Evolutionary conservation across 2,888 invertebrate species (phyloP), one percentile per base, ranked within the genome.

Genomic region (Eupelmus urozonus): DNA sequence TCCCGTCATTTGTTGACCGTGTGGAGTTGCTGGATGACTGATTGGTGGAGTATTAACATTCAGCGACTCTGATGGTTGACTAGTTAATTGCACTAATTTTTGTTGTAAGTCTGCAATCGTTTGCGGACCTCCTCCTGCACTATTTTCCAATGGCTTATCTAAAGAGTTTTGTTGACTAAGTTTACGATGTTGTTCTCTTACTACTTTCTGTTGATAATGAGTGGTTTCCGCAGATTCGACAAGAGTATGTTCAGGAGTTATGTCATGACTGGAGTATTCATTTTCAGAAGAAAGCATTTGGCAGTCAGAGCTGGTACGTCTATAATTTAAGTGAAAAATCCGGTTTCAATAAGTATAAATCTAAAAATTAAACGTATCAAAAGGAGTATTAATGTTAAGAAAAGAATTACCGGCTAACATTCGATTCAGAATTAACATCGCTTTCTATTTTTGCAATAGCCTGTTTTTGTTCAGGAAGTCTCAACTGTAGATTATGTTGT

Each of bases 21-120:
- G 94, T 5, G 94, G 94, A 42, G 94, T 93, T 82, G 93, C 91
- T 7, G 92, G 91, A 84, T 92, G 91, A 83, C 92, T 92, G 18
- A 92, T 92, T 66, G 93, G 92, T 55, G 90, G 90, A 60, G 89
- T 88, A 45, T 87, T 87, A 62, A 90, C 86, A 62, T 87, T 88
- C 29, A 90, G 78, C 71, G 87, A 85, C 82, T 91, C 91, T 20
- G 89, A 89, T 23, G 90, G 90, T 78, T 90, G 91, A 82, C 90
- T 90, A 71, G 93, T 92, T 74, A 93, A 83, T 78, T 92, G 91
- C 2, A 91, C 90, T 72, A 93, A 87, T 82, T 93, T 93, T 73
- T 92, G 92, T 81, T 93, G 92, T 9, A 93, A 87, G 86, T 93
- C 92, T 0, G 92, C 92, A 67, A 93, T 89, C 3, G 91, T 90